phyloP scores from a whole-genome alignment of 1,140 invertebrate genomes.

The Caenorhabditis inopinata region DNA sequence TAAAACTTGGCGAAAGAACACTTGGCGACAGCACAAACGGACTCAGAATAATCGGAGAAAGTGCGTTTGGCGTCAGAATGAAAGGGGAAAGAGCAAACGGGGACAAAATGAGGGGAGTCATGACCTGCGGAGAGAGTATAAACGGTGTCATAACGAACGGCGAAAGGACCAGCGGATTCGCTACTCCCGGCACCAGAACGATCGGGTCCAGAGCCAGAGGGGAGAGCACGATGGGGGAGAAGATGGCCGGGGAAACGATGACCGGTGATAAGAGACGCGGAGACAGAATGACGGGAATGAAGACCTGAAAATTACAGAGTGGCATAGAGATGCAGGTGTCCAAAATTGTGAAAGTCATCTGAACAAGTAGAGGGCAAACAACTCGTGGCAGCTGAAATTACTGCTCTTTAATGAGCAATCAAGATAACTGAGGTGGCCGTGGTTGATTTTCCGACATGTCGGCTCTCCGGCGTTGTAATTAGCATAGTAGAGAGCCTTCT shows the following conservation, averaged over 20 bases:
- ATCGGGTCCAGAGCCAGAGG: conserved; percentile 55
- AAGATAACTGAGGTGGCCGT: too few species aligned
- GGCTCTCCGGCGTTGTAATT: too few species aligned
- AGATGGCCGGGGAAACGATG: conserved; percentile 53
- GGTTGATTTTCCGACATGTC: too few species aligned
- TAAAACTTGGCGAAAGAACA: conserved; percentile 34
- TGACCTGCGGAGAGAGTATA: conserved; percentile 40
- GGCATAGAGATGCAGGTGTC: too few species aligned
- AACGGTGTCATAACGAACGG: conserved; percentile 34
- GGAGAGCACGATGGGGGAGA: conserved; percentile 51
- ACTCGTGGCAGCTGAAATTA: too few species aligned
- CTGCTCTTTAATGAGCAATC: too few species aligned
- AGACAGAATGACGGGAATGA: conserved; percentile 52
- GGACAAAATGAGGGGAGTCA: conserved; percentile 35
- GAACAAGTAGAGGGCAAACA: too few species aligned
- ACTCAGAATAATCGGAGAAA: conserved; percentile 35
- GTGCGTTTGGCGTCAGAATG: conserved; percentile 39
- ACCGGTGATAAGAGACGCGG: conserved; percentile 49
- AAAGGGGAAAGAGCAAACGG: conserved; percentile 39
- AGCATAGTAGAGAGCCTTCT: too few species aligned
- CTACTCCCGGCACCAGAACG: conserved; percentile 43
- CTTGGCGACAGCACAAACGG: conserved; percentile 41
- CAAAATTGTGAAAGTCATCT: too few species aligned
- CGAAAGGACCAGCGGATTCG: conserved; percentile 37
- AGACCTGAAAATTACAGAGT: too few species aligned